phyloP scores from a whole-genome alignment of 1,140 invertebrate genomes.

The Drosophila asahinai region DNA sequence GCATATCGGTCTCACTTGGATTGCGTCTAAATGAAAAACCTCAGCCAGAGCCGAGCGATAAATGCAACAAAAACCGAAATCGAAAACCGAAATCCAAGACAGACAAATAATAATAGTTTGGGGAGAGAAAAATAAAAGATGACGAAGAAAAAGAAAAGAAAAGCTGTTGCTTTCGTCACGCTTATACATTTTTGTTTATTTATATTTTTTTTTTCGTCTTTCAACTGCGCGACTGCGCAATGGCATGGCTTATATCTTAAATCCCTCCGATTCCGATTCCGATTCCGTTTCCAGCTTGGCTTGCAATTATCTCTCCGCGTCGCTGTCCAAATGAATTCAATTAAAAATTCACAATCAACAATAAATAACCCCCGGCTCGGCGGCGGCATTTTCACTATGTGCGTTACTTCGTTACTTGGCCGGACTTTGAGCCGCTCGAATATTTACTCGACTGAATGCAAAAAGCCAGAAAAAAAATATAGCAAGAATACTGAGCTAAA shows the following conservation, averaged over 20 bases:
- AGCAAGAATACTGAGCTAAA: slow-evolving; percentile 25
- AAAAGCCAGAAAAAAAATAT: slow-evolving; percentile 29
- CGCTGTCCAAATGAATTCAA: slow-evolving; percentile 64
- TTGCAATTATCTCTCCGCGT: slow-evolving; percentile 46
- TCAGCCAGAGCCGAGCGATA: background rate
- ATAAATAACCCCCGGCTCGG: slow-evolving; percentile 62
- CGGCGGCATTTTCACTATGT: slow-evolving; percentile 49
- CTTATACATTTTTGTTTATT: slow-evolving; percentile 50
- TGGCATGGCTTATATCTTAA: slow-evolving; percentile 6
- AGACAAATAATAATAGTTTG: slow-evolving; percentile 34
- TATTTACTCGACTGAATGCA: slow-evolving; percentile 31
- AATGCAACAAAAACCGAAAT: slow-evolving; percentile 1
- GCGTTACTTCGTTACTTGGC: slow-evolving; percentile 18
- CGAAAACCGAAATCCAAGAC: slow-evolving; percentile 31
- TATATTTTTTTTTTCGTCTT: slow-evolving; percentile 21
- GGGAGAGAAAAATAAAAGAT: background rate
- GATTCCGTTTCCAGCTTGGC: slow-evolving; percentile 35
- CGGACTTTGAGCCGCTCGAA: slow-evolving; percentile 41
- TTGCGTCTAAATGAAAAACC: slow-evolving; percentile 70
- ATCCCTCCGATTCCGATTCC: slow-evolving; percentile 11
- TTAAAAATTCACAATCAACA: slow-evolving; percentile 71
- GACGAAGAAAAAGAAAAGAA: slow-evolving; percentile 49
- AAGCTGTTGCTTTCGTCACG: slow-evolving; percentile 68
- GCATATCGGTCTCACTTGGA: slow-evolving; percentile 63
- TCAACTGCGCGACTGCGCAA: slow-evolving; percentile 18